Percentiles rank a stretch among this genome's conserved stretches.
These are phyloP conservation scores for Salvelinus alpinus DNA, from an alignment of 2,113 vertebrate species.

Conservation along the genomic window DNA sequence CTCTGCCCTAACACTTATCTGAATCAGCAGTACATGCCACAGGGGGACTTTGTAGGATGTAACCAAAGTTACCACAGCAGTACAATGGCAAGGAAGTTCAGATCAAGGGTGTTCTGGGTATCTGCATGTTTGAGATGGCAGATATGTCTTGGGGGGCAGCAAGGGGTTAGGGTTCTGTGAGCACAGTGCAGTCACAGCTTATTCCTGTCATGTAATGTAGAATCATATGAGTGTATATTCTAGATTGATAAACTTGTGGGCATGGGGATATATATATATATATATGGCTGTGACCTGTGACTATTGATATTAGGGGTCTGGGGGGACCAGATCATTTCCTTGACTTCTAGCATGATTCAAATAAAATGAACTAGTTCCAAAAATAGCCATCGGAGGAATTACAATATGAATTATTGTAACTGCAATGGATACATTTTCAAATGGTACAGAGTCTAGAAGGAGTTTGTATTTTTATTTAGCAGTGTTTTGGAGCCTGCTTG, in stretches of 20 bases:
- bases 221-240: background rate
- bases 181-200: background rate
- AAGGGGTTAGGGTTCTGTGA: background rate
- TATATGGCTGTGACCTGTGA: too few relatives aligned
- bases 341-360: too few relatives aligned
- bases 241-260: background rate
- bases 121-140: constrained; percentile 1
- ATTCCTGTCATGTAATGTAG: constrained; percentile 8
- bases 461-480: background rate
- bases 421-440: too few relatives aligned
- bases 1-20: constrained; percentile 16
- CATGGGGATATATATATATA: too few relatives aligned
- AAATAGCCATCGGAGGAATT: too few relatives aligned
- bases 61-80: constrained; percentile 12
- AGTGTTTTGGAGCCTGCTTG: background rate
- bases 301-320: too few relatives aligned
- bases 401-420: too few relatives aligned
- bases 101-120: background rate
- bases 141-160: background rate
- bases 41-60: constrained; percentile 3
- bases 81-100: background rate
- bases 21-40: constrained; percentile 18
- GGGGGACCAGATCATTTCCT: too few relatives aligned
- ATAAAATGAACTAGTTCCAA: too few relatives aligned
- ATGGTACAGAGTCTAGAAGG: too few relatives aligned